These are phyloP conservation scores for Scotopteryx bipunctaria DNA, from an alignment of 2,888 invertebrate genomes.

Conservation along the genomic window DNA sequence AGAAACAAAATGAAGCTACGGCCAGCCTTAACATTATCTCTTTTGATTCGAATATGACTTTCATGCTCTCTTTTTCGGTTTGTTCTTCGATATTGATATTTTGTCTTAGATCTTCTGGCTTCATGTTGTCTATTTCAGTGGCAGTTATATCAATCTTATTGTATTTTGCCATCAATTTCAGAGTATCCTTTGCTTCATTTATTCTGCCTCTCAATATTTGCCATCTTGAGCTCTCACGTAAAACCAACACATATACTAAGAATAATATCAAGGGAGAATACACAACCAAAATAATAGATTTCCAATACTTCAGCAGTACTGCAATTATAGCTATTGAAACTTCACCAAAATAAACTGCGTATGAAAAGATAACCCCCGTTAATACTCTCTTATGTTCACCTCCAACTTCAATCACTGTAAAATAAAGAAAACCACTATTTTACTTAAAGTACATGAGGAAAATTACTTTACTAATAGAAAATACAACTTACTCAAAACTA, in stretches of 20 bases:
- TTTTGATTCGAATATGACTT: slow-evolving; percentile 60
- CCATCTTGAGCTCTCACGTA: slow-evolving; percentile 69
- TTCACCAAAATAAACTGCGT: slow-evolving; percentile 67
- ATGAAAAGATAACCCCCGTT: slow-evolving; percentile 65
- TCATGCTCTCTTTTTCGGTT: slow-evolving; percentile 57
- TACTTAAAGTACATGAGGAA: too few relatives aligned
- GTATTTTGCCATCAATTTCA: slow-evolving; percentile 52
- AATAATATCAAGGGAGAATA: slow-evolving; percentile 62
- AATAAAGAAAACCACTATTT: slow-evolving; percentile 25
- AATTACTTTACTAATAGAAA: neutral
- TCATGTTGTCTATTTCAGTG: slow-evolving; percentile 56
- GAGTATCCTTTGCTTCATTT: slow-evolving; percentile 54
- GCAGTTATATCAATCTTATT: slow-evolving; percentile 55
- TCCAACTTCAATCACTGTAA: slow-evolving; percentile 71
- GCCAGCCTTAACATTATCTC: slow-evolving; percentile 61
- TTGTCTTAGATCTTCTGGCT: slow-evolving; percentile 52
- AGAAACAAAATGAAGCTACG: slow-evolving; percentile 63
- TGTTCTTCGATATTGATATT: slow-evolving; percentile 59
- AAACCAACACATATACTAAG: slow-evolving; percentile 48
- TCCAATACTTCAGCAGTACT: slow-evolving; percentile 65
- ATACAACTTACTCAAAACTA: slow-evolving; percentile 60
- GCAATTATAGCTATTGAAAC: slow-evolving; percentile 61
- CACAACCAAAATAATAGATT: slow-evolving; percentile 55
- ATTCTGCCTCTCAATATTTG: slow-evolving; percentile 62
- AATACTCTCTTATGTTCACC: slow-evolving; percentile 65